Base-by-base conservation (phyloP, 2,888 invertebrate genomes). In the Conistra vaccinii region DNA sequence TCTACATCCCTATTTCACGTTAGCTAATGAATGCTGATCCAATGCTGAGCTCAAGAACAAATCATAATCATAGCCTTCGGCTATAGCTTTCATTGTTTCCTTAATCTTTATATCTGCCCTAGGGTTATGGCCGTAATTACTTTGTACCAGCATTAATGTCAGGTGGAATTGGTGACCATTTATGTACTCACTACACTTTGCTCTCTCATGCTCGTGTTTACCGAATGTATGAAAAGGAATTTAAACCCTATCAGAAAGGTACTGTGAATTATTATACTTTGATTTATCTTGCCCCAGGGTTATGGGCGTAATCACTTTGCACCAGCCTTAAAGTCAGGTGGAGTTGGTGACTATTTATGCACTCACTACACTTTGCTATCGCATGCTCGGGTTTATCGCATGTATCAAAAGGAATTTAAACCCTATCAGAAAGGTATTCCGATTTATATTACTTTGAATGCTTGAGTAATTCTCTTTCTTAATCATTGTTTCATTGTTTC, bases 161-260 rank as follows among this genome's bases (percentile, higher is more conserved):
- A 3, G 88, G 95, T 62, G 97, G 97, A 9, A 88, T 97, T 29
- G 97, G 96, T 0, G 97, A 97, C 68, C 98, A 98, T 91, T 90
- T 97, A 67, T 97, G 97, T 78, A 94, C 95, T 1, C 97, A 98
- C 89, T 97, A 97, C 87, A 92, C 97, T 72, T 90, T 98, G 32
- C 92, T 97, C 76, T 97, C 97, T 0, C 98, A 98, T 90, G 97
- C 97, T 0, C 96, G 95, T 71, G 97, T 96, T 1, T 98, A 97
- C 88, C 96, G 96, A 67, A 89, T 97, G 57, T 98, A 98, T 89
- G 94, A 97, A 72, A 92, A 95, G 58, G 94, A 97, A 85, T 98
- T 97, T 87, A 94, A 95, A 81, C 88, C 93, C 1, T 86, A 85
- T 58, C 97, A 97, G 87, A 93, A 96, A 92, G 97, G 97, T 97